phyloP scores from a whole-genome alignment of 2,888 invertebrate species.

The Noctua janthe region DNA sequence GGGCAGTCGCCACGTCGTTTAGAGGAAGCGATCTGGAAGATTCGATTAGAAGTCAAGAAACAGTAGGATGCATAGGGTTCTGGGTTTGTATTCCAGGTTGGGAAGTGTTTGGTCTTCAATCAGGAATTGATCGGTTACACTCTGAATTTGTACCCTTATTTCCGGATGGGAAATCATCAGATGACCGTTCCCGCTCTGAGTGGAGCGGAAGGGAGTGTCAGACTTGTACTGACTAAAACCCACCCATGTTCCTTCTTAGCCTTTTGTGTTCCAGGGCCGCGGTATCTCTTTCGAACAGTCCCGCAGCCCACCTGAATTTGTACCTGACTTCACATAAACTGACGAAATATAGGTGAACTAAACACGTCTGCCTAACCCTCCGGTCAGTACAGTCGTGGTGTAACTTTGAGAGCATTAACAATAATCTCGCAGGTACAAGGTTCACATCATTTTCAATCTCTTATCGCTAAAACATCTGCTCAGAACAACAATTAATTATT shows the following conservation, averaged over 20 bases:
- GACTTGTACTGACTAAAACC: too few relatives aligned
- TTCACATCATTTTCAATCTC: not conserved
- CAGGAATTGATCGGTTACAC: not conserved
- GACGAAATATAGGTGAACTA: not conserved
- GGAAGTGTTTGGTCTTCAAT: not conserved
- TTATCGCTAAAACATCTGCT: not conserved
- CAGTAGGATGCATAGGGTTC: not conserved
- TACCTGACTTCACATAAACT: not conserved
- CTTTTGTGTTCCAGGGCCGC: too few relatives aligned
- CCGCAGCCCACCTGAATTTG: not conserved
- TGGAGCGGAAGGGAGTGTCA: too few relatives aligned
- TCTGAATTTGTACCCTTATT: not conserved
- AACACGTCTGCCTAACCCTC: not conserved
- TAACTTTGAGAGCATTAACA: not conserved
- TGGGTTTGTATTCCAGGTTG: not conserved
- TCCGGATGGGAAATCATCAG: too few relatives aligned
- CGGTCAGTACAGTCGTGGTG: not conserved
- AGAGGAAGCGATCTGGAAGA: slow-evolving; percentile 84
- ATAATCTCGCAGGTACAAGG: not conserved
- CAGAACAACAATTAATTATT: not conserved
- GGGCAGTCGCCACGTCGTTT: slow-evolving; percentile 82
- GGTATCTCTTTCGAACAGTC: too few relatives aligned
- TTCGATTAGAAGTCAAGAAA: not conserved
- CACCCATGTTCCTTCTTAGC: too few relatives aligned
- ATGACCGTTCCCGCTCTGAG: too few relatives aligned